phyloP scores from a whole-genome alignment of 2,797 vertebrate species.

The Allobates femoralis region DNA sequence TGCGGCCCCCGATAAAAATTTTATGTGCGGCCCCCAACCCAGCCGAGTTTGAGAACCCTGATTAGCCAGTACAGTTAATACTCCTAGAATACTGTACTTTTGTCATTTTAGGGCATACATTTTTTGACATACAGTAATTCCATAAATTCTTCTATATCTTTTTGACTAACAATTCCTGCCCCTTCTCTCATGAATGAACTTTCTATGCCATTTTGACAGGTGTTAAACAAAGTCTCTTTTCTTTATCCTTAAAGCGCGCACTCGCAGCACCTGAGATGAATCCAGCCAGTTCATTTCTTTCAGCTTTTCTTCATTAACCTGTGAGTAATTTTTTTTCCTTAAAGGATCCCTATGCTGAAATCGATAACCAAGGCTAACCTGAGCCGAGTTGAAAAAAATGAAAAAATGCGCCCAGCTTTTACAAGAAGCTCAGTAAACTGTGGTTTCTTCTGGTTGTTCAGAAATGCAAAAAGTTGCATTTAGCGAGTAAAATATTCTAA shows the following conservation, averaged over 20 bases:
- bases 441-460: not conserved
- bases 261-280: constrained; percentile 71
- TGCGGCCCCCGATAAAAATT: no score
- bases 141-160: not conserved
- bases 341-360: constrained; percentile 74
- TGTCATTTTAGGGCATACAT: no score
- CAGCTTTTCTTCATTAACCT: constrained; percentile 82
- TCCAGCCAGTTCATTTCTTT: constrained; percentile 80
- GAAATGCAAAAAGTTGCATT: not conserved
- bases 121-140: no score
- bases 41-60: no score
- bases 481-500: not conserved
- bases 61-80: no score
- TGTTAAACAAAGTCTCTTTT: constrained; percentile 73
- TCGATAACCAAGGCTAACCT: constrained; percentile 66
- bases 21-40: no score
- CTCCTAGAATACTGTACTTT: no score
- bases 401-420: not conserved
- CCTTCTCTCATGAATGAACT: constrained; percentile 56
- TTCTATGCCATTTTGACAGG: constrained; percentile 80
- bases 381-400: not conserved
- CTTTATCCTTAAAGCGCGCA: constrained; percentile 73
- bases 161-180: not conserved
- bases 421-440: not conserved
- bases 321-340: constrained; percentile 69